Conservation (phyloP, 1,140 invertebrate genomes). For the Drosophila subobscura region DNA sequence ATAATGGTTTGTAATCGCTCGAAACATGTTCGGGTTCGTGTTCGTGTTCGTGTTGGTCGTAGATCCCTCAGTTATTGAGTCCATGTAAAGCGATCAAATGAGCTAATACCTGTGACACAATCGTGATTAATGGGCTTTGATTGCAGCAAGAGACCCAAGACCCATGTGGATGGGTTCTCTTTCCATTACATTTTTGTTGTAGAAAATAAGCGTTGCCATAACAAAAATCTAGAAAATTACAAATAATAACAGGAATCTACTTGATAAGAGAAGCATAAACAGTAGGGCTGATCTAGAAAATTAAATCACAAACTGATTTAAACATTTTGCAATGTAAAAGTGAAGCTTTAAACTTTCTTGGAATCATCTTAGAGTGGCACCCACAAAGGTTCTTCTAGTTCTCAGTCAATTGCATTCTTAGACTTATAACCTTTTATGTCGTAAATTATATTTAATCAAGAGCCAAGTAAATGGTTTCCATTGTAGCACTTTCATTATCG, state of each 20-base stretch:
- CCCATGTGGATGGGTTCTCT: conserved; percentile 19
- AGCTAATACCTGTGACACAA: conserved; percentile 58
- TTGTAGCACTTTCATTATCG: conserved; percentile 44
- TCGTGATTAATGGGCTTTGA: conserved; percentile 52
- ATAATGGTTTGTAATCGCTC: conserved; percentile 42
- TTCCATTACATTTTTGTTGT: not conserved
- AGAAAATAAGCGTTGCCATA: conserved; percentile 18
- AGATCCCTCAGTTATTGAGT: conserved; percentile 36
- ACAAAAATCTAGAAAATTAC: conserved; percentile 19
- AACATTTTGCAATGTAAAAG: not conserved
- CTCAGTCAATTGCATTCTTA: too few relatives aligned
- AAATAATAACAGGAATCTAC: conserved; percentile 33
- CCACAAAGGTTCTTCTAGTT: too few relatives aligned
- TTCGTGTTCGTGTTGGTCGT: conserved; percentile 6
- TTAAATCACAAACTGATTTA: not conserved
- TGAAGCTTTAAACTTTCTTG: too few relatives aligned
- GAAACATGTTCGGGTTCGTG: conserved; percentile 6
- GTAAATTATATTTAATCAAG: too few relatives aligned
- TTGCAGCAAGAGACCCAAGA: conserved; percentile 8
- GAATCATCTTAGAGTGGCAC: too few relatives aligned
- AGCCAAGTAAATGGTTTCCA: too few relatives aligned
- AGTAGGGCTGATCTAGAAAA: conserved; percentile 13
- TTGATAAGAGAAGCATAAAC: conserved; percentile 37
- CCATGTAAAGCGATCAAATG: conserved; percentile 39
- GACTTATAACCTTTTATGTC: too few relatives aligned